Conservation (phyloP, 2,797 vertebrate genomes). For the Zalophus californianus region DNA sequence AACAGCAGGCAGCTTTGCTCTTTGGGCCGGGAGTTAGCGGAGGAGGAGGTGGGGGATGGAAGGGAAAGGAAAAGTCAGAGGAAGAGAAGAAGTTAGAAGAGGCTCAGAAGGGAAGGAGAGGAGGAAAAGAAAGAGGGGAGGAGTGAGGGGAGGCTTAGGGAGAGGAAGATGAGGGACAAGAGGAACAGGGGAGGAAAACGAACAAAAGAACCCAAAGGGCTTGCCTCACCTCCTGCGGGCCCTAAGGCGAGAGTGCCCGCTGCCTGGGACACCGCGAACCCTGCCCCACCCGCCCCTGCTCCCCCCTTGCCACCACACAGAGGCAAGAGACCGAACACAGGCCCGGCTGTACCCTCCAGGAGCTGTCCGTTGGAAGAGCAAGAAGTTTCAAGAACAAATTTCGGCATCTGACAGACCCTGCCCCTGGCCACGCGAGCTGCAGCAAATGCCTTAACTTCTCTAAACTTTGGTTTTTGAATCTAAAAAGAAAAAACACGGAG, state of each 20-base stretch:
- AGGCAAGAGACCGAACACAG: not conserved
- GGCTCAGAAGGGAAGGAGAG: not conserved
- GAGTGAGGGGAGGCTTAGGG: not conserved
- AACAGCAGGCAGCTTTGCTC: conserved; percentile 78
- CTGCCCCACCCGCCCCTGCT: not conserved
- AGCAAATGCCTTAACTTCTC: not conserved
- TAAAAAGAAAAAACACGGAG: not conserved
- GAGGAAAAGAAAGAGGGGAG: not conserved
- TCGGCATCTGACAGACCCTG: not conserved
- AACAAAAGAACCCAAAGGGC: not conserved
- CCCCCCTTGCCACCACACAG: accelerated
- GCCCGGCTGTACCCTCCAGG: not conserved
- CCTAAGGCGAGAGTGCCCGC: accelerated
- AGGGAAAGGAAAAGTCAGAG: not conserved
- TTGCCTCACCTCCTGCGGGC: not conserved
- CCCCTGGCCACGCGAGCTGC: not conserved
- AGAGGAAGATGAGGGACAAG: not conserved
- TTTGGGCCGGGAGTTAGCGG: not conserved
- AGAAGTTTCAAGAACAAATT: conserved; percentile 34
- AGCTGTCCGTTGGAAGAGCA: not conserved
- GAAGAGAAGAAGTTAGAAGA: not conserved
- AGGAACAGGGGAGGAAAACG: not conserved
- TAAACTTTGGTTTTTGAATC: not conserved
- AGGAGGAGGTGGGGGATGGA: not conserved
- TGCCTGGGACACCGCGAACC: not conserved